Evolutionary conservation across 2,888 invertebrate species (phyloP), one percentile per base, ranked within the genome.

Genomic region (Ormyrus thymus): DNA sequence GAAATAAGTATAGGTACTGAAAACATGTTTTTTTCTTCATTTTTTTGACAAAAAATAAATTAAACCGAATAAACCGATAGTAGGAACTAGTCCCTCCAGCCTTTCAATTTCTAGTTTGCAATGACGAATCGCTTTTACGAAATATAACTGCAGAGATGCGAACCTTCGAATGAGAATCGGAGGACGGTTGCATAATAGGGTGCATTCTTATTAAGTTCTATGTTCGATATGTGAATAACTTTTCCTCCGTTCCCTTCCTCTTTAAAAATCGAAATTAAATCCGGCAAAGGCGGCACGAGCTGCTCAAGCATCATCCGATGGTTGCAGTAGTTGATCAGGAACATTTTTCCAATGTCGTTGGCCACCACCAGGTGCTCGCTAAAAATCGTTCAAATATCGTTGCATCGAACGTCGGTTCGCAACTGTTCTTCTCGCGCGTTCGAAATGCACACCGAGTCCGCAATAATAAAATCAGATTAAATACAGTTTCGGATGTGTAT

Each of bases 121-220:
- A 29, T 0, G 29, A 3, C 29, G 29, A 29, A 29, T 29, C 29
- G 29, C 29, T 29, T 29, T 1, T 29, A 29, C 29, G 29, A 29
- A 4, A 29, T 29, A 4, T 4, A 29, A 29, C 4, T 29, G 29
- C 29, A 29, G 3, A 29, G 29, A 29, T 93, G 93, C 81, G 51
- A 84, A 93, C 94, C 92, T 88, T 91, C 90, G 0, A 92, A 92
- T 0, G 93, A 92, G 87, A 92, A 94, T 85, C 92, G 91, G 3
- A 94, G 76, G 46, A 74, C 80, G 4, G 85, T 85, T 6, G 87
- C 73, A n/a, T 68, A n/a, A 0, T 80, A 77, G 7, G 70, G 77
- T 48, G 83, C 65, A 55, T 59, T 80, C 43, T 83, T 79, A 50
- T 83, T 77, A 3, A n/a, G 79, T 29, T 81, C 72, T 1, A 83